Percentiles rank a stretch among this genome's conserved stretches.
phyloP scores from a whole-genome alignment of 2,888 invertebrate genomes.

The Himalopsyche tibetana region DNA sequence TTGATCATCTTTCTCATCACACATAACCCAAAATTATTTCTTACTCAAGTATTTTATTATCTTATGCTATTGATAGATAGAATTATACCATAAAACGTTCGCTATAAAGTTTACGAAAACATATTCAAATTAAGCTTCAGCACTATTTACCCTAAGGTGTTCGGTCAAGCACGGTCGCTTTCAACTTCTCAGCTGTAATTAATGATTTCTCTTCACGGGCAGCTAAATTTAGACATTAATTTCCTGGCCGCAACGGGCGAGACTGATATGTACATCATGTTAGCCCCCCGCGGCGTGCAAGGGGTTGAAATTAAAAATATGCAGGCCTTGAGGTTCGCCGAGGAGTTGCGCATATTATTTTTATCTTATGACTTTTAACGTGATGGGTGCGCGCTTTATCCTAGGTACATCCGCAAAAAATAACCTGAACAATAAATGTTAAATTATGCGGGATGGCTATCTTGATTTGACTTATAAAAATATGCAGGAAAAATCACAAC shows the following conservation, averaged over 20 bases:
- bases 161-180: slow-evolving; percentile 34
- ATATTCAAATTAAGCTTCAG: neutral
- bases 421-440: neutral
- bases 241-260: slow-evolving; percentile 68
- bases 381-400: neutral
- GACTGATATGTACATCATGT: slow-evolving; percentile 31
- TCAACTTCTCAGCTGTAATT: slow-evolving; percentile 43
- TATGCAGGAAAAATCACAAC: neutral
- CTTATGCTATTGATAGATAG: too few relatives aligned
- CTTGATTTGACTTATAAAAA: neutral
- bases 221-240: slow-evolving; percentile 79
- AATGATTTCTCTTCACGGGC: slow-evolving; percentile 73
- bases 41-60: too few relatives aligned
- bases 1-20: too few relatives aligned
- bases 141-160: slow-evolving; percentile 16
- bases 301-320: slow-evolving; percentile 37
- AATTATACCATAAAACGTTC: too few relatives aligned
- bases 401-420: neutral
- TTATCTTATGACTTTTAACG: slow-evolving; percentile 4
- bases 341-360: slow-evolving; percentile 25
- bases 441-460: neutral
- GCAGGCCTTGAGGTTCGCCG: neutral
- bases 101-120: too few relatives aligned
- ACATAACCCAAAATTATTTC: too few relatives aligned
- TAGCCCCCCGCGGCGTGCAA: slow-evolving; percentile 33